Evolutionary conservation across 2,888 invertebrate species (phyloP).

Genomic region (Drosophila vallismaia): DNA sequence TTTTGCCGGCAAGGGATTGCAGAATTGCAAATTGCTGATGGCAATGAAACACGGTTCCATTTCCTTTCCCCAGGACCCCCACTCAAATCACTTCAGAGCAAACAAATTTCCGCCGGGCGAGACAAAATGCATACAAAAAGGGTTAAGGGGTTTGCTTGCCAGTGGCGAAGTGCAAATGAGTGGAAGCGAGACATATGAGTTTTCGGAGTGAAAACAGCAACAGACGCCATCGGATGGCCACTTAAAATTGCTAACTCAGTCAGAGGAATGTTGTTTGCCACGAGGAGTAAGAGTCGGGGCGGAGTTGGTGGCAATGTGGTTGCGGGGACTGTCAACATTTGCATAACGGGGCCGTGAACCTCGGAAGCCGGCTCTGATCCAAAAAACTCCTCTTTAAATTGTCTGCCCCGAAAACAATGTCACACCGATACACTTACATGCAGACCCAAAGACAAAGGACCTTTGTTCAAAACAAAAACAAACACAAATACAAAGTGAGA

Average conservation of each 20-base stretch:
- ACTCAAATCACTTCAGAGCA: conserved; percentile 62
- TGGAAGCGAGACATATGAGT: conserved; percentile 30
- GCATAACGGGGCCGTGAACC: conserved; percentile 62
- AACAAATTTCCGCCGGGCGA: conserved; percentile 72
- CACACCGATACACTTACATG: conserved; percentile 27
- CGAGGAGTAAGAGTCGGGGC: neutral
- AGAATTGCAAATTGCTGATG: conserved; percentile 32
- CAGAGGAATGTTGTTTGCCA: conserved; percentile 4
- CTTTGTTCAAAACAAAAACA: conserved; percentile 39
- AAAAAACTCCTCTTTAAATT: conserved; percentile 24
- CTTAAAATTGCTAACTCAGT: conserved; percentile 61
- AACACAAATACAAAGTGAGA: conserved; percentile 34
- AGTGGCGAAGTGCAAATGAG: conserved; percentile 13
- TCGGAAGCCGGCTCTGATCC: conserved; percentile 26
- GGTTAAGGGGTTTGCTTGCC: neutral
- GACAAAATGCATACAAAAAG: conserved; percentile 39
- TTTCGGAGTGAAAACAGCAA: conserved; percentile 45
- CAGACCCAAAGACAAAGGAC: conserved; percentile 48
- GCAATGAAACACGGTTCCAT: conserved; percentile 56
- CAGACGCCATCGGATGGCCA: conserved; percentile 47
- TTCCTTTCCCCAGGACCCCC: conserved; percentile 48
- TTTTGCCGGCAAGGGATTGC: conserved; percentile 43
- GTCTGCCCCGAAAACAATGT: conserved; percentile 41
- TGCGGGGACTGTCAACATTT: conserved; percentile 56
- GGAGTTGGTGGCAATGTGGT: conserved; percentile 8